Base-by-base conservation (phyloP, 2,888 invertebrate genomes). In the Magallana nippona region DNA sequence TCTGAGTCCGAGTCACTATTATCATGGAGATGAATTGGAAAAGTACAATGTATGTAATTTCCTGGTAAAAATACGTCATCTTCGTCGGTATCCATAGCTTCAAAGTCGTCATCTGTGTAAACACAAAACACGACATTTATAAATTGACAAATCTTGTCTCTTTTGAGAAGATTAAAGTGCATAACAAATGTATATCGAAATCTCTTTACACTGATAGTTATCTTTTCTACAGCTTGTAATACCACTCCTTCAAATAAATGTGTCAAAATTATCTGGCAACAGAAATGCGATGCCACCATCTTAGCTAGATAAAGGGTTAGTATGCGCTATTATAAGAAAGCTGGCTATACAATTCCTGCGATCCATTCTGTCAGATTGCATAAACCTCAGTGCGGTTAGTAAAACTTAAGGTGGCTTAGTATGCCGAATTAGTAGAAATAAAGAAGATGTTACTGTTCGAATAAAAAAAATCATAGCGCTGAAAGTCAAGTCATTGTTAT, bases 41-140 rank as follows among this genome's bases (percentile, higher is more conserved):
- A 71, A 27, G 3, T 15, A 32, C 22, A 22, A 22, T 71, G 22
- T 27, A 13, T 27, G 10, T 71, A 17, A 58, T 84, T 81, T 71
- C 32, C 57, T 2, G 57, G 19, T 56, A 84, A 56, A 56, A 84
- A 84, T n/a, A 84, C 84, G 32, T 84, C 84, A 60, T 84, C 84
- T 55, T 84, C 84, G 62, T 82, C 84, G 10, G 55, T 32, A 22
- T 60, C 71, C 27, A 71, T 71, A 11, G 71, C n/a, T n/a, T 84
- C 84, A n/a, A 84, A 19, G 56, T 78, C 81, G 55, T 81, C 81
- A 56, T 81, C 44, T 17, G 81, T n/a, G 15, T 55, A 55, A 17
- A 60, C 8, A 44, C 44, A 44, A 44, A 44, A 8, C 44, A 10
- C 56, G 27, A 78, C 32, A 82, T 62, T 78, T 55, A 32, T 2